phyloP scores from a whole-genome alignment of 2,113 vertebrate species.

The Oncorhynchus clarkii region DNA sequence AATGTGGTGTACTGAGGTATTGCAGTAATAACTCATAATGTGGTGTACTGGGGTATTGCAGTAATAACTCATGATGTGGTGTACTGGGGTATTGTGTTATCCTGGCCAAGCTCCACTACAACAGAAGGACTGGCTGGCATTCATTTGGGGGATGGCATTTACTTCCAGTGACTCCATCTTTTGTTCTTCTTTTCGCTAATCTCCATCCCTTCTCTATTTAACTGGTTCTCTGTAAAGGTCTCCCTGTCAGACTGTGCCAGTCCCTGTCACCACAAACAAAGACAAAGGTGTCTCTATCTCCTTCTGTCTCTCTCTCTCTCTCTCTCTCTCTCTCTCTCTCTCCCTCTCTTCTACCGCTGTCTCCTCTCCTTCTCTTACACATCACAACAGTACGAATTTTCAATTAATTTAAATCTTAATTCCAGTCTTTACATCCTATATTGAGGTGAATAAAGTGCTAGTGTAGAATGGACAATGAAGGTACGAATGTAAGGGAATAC shows the following conservation, averaged over 20 bases:
- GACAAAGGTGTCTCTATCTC: constrained; percentile 44
- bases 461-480: too few relatives aligned
- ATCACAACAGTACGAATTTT: too few relatives aligned
- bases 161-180: constrained; percentile 45
- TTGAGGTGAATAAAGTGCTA: too few relatives aligned
- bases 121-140: constrained; percentile 61
- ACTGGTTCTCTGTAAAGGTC: constrained; percentile 67
- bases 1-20: too few relatives aligned
- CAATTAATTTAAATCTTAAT: too few relatives aligned
- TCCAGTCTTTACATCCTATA: too few relatives aligned
- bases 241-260: constrained; percentile 70
- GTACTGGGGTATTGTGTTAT: neutral
- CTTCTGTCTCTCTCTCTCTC: constrained; percentile 20
- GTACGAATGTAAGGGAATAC: too few relatives aligned
- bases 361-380: neutral
- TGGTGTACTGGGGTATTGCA: too few relatives aligned
- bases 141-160: constrained; percentile 65
- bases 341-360: constrained; percentile 15
- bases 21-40: too few relatives aligned
- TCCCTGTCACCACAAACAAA: constrained; percentile 71
- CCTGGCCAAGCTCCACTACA: constrained; percentile 17
- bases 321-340: constrained; percentile 4
- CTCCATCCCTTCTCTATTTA: constrained; percentile 66
- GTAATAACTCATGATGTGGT: too few relatives aligned
- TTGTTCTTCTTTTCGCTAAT: constrained; percentile 60